Conservation (phyloP, 2,888 invertebrate genomes). For the Ectemnius lituratus region DNA sequence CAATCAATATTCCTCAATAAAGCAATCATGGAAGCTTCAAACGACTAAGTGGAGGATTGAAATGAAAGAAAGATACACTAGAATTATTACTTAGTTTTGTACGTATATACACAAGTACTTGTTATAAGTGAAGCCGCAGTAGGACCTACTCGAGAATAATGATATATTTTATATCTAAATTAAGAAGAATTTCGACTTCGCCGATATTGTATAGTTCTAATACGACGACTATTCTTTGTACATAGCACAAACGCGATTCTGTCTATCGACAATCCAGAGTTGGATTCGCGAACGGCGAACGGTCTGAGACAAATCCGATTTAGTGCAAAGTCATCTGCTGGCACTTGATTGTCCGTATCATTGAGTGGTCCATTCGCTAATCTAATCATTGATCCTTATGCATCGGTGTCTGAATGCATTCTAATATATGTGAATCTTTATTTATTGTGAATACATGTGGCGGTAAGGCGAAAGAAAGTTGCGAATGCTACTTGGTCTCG, state of each 20-base stretch:
- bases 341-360: too few relatives aligned
- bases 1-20: slow-evolving; percentile 25
- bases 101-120: slow-evolving; percentile 3
- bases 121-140: slow-evolving; percentile 1
- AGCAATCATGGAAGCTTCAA: slow-evolving; percentile 22
- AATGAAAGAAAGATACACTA: slow-evolving; percentile 12
- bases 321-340: not conserved
- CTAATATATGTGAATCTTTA: too few relatives aligned
- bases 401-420: too few relatives aligned
- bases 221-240: slow-evolving; percentile 11
- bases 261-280: not conserved
- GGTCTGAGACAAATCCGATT: not conserved
- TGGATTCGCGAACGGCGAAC: not conserved
- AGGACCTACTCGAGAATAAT: slow-evolving; percentile 11
- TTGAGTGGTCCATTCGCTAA: too few relatives aligned
- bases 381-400: too few relatives aligned
- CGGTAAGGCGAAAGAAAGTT: too few relatives aligned
- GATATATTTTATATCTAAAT: slow-evolving; percentile 7
- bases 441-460: too few relatives aligned
- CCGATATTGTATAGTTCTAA: slow-evolving; percentile 19
- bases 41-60: slow-evolving; percentile 27
- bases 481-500: too few relatives aligned
- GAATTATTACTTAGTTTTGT: slow-evolving; percentile 8
- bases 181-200: slow-evolving; percentile 13
- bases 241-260: slow-evolving; percentile 1